Percentiles rank a stretch among this genome's conserved stretches.
Conservation (phyloP, 2,113 vertebrate genomes). For the Grantiella picta region DNA sequence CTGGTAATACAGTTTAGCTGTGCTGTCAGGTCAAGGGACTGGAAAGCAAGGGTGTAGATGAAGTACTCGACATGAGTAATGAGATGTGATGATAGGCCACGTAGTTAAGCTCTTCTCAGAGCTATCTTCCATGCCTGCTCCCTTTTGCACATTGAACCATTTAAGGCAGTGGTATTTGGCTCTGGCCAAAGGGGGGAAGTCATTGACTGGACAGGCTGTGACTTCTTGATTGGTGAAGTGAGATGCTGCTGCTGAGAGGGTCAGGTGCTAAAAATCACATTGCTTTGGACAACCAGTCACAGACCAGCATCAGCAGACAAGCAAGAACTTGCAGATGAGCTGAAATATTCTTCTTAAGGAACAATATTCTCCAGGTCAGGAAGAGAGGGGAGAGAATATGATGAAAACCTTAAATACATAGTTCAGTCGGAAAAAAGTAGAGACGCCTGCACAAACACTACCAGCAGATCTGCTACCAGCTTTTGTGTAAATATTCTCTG, state of each 20-base stretch:
- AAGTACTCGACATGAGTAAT: background rate
- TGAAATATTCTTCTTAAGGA: background rate
- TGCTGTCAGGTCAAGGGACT: background rate
- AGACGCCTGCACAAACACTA: background rate
- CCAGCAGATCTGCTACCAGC: background rate
- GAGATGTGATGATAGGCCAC: background rate
- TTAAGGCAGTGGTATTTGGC: background rate
- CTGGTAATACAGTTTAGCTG: background rate
- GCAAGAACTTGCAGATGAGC: background rate
- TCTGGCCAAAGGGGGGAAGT: background rate
- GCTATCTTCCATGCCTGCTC: background rate
- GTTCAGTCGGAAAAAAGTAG: accelerated
- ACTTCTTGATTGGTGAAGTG: background rate
- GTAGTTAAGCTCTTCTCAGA: background rate
- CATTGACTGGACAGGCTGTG: background rate
- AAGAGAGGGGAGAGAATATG: background rate
- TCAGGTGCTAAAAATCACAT: accelerated
- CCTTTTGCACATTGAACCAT: background rate
- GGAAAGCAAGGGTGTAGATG: background rate
- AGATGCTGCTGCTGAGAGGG: background rate
- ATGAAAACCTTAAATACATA: background rate
- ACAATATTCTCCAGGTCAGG: accelerated
- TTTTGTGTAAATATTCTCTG: background rate
- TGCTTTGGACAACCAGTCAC: background rate
- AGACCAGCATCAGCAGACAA: accelerated